phyloP scores from a whole-genome alignment of 2,113 vertebrate genomes.

The Furnarius figulus region DNA sequence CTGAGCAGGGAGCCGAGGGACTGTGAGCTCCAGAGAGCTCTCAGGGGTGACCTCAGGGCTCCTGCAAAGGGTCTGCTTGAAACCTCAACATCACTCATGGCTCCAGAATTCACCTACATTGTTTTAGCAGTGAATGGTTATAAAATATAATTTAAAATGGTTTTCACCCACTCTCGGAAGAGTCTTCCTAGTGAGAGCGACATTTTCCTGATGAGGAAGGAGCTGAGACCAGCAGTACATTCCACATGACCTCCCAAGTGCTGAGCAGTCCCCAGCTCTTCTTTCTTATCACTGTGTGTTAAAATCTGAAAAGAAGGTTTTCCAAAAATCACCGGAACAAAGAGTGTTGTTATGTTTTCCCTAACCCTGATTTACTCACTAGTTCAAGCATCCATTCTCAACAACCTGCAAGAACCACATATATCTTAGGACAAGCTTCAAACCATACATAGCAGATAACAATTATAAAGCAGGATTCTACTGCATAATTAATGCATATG shows the following conservation, averaged over 20 bases:
- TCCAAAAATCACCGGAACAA: background rate
- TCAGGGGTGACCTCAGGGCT: background rate
- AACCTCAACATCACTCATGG: background rate
- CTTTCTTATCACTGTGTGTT: background rate
- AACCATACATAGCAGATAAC: background rate
- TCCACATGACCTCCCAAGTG: background rate
- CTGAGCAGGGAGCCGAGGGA: accelerated
- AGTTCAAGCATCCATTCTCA: background rate
- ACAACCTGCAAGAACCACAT: background rate
- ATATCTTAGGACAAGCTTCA: background rate
- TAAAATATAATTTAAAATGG: background rate
- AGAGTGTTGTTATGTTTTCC: background rate
- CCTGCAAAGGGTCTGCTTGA: background rate
- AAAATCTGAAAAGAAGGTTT: background rate
- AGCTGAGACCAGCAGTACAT: background rate
- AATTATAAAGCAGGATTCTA: background rate
- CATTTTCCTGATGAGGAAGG: background rate
- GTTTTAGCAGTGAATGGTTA: background rate
- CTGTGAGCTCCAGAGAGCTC: background rate
- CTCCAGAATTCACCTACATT: background rate
- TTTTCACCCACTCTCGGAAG: background rate
- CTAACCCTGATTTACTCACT: background rate
- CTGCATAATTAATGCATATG: background rate
- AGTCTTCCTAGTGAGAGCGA: background rate
- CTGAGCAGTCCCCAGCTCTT: background rate